Base-by-base conservation (phyloP, 2,888 invertebrate genomes). In the Notodonta dromedarius region DNA sequence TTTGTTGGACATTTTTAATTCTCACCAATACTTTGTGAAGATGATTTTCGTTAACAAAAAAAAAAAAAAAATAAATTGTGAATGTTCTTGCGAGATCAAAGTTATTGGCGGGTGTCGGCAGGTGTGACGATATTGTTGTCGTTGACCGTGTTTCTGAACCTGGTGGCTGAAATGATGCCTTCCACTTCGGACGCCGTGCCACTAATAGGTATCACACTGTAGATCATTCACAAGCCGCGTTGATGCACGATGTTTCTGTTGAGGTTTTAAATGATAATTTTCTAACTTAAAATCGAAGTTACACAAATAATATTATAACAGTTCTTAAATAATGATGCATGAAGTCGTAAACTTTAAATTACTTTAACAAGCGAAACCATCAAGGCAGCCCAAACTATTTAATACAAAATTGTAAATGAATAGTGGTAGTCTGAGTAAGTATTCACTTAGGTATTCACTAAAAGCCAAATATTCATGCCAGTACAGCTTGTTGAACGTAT, bases 81-180 rank as follows among this genome's bases (percentile, higher is more conserved):
- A 24, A 24, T 2, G 1, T 24, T 24, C 24, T 2, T 24, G 24
- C 24, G 2, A 24, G 24, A 24, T 24, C 24, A 24, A 39, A 39
- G n/a, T n/a, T 66, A 67, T 77, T 78, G 78, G 83, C 85, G 85
- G 86, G 79, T 90, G 85, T 91, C 95, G 96, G 91, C 97, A 98
- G 98, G 98, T 95, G 98, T 98, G 94, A 98, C 98, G 94, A 98
- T 98, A 93, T 98, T 24, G 94, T 96, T 99, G 94, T 98, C 98
- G 93, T 96, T 98, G 95, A 98, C 98, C 94, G 98, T 98, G 94
- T 98, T 98, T 96, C 96, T 98, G 94, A 98, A 98, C 95, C 97
- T 98, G 95, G 98, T 99, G 89, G 98, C 98, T 81, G 98, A 98
- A 96, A 98, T 98, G 94, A 97, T 98, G 96, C 98, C 98, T 91